Percentiles rank a stretch among this genome's conserved stretches.
Conservation (phyloP, 2,113 vertebrate species). For the Cranoglanis bouderius region DNA sequence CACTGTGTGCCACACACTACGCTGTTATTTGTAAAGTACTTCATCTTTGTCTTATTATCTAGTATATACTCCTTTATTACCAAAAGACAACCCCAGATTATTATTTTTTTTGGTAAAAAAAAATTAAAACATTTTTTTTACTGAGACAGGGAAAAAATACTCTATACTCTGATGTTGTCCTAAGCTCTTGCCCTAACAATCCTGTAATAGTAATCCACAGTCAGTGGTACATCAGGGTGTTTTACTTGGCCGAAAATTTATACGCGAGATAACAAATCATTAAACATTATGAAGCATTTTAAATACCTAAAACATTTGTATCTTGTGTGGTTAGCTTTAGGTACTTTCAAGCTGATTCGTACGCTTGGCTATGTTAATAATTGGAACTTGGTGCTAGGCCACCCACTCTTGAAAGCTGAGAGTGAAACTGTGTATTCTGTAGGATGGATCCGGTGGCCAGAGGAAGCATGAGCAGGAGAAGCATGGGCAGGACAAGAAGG, state of each 20-base stretch:
- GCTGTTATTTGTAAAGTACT: neutral
- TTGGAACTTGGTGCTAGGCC: neutral
- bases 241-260: neutral
- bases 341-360: neutral
- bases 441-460: constrained; percentile 72
- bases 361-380: neutral
- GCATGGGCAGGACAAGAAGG: constrained; percentile 88
- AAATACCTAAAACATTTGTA: neutral
- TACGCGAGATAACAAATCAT: neutral
- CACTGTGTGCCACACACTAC: neutral
- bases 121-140: no score
- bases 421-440: neutral
- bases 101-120: no score
- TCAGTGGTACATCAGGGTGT: neutral
- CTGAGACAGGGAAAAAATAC: neutral
- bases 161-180: neutral
- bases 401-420: neutral
- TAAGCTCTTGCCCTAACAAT: neutral
- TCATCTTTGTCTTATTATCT: neutral
- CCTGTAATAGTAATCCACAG: neutral
- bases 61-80: neutral
- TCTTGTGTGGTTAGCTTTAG: neutral
- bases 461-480: constrained; percentile 84
- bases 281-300: neutral
- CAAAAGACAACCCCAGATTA: no score